Evolutionary conservation across 2,797 vertebrate species (phyloP), one percentile per base, ranked within the genome.

Genomic region (Syndactyla subalaris): DNA sequence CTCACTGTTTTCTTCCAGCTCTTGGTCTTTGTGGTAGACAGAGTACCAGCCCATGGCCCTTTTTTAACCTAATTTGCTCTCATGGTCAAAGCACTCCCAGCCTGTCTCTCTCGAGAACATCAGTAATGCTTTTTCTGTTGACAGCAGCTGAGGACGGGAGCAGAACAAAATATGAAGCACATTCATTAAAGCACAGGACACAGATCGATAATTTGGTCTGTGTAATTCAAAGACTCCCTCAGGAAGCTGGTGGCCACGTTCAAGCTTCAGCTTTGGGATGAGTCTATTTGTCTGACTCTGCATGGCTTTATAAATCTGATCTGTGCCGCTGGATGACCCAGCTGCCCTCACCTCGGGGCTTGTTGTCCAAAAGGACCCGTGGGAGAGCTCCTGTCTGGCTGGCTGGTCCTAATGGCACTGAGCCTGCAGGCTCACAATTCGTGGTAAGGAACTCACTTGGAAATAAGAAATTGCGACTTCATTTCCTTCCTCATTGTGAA

Each of bases 401-500:
- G 45, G 49, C 3, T 12, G 14, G 10, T 54, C 85, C 83, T 92
- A 46, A 86, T 11, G 27, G 14, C 27, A 54, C 30, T 29, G 24
- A 81, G 49, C 49, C 36, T 88, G 65, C 41, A 93, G 90, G 49
- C 45, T 81, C 41, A n/a, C 26, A n/a, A 19, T 74, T 48, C 38
- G 10, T 2, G 9, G 38, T 46, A 39, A 79, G 49, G 30, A 72
- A 51, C 72, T 61, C 26, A 48, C 46, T 81, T 67, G 77, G 46
- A 88, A 89, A 57, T 39, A 65, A 74, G 38, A 88, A 78, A 84
- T 51, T 46, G 41, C 46, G 86, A 86, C 54, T 92, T 93, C 27
- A 68, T 90, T 93, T 95, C 70, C 46, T 84, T 92, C 23, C 49
- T 92, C 17, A 32, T 38, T 61, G 78, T 17, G 46, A 84, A 75